These are phyloP conservation scores for Dysmachus trigonus DNA, from an alignment of 2,888 invertebrate species.

Conservation along the genomic window DNA sequence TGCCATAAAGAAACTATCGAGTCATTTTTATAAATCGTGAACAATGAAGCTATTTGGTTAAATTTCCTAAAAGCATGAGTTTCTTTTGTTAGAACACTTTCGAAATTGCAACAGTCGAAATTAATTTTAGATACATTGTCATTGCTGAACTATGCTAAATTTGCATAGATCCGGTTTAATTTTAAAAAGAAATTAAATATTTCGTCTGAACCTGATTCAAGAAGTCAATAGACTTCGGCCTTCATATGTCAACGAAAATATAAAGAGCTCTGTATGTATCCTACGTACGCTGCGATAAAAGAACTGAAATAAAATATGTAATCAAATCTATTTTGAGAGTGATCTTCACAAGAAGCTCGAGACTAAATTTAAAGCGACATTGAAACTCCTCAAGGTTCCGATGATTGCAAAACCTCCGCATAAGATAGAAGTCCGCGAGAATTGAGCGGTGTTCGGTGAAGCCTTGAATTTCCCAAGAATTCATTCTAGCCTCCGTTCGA, in stretches of 20 bases:
- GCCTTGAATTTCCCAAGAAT: not conserved
- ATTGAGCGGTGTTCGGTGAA: not conserved
- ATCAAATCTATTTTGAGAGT: not conserved
- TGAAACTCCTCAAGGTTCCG: not conserved
- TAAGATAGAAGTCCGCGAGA: not conserved
- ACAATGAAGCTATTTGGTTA: not conserved
- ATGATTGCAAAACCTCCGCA: not conserved
- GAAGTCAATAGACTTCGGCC: not conserved
- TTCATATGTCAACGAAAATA: not conserved
- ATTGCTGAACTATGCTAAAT: not conserved
- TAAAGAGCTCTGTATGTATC: not conserved
- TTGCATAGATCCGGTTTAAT: not conserved
- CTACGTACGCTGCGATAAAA: not conserved
- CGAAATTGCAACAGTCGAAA: not conserved
- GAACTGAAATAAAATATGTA: not conserved
- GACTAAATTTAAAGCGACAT: not conserved
- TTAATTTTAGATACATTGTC: not conserved
- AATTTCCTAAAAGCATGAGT: not conserved
- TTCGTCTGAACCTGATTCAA: not conserved
- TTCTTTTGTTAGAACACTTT: not conserved
- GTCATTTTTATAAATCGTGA: not conserved
- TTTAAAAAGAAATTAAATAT: not conserved
- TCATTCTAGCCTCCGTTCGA: not conserved
- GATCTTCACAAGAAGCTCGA: not conserved
- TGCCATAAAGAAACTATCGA: not conserved